These are phyloP conservation scores for Lycaena phlaeas DNA, from an alignment of 2,888 invertebrate genomes.

Conservation along the genomic window DNA sequence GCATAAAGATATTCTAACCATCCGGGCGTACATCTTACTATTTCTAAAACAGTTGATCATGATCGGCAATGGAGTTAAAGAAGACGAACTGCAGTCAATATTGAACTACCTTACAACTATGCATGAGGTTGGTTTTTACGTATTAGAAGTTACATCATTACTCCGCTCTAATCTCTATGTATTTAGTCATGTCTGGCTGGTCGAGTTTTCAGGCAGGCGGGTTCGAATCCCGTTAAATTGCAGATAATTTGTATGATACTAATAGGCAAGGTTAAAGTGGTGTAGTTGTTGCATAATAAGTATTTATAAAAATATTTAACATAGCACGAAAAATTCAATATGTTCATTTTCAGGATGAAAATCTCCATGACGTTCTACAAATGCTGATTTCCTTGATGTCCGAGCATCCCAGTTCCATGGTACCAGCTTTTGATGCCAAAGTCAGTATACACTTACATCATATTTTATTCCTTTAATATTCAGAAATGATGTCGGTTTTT, in stretches of 20 bases:
- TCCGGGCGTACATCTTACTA: slow-evolving; percentile 94
- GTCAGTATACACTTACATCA: slow-evolving; percentile 25
- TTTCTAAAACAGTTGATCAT: slow-evolving; percentile 97
- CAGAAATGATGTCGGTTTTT: too few species aligned
- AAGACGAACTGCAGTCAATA: slow-evolving; percentile 98
- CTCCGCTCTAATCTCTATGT: too few species aligned
- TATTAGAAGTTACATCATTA: not conserved
- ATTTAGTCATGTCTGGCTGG: too few species aligned
- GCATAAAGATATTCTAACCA: slow-evolving; percentile 94
- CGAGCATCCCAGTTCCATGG: slow-evolving; percentile 99
- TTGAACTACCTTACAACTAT: slow-evolving; percentile 98
- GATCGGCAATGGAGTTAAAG: slow-evolving; percentile 97
- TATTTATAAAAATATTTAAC: too few species aligned
- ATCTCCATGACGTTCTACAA: slow-evolving; percentile 97
- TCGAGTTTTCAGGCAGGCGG: too few species aligned
- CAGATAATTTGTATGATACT: too few species aligned
- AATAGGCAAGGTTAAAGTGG: too few species aligned
- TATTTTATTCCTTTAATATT: not conserved
- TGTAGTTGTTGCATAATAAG: too few species aligned
- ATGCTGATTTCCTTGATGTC: slow-evolving; percentile 98
- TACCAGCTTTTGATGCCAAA: slow-evolving; percentile 98
- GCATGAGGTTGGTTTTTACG: slow-evolving; percentile 82
- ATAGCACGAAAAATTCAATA: too few species aligned
- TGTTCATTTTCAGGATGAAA: slow-evolving; percentile 93
- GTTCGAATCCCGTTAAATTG: too few species aligned